Percentiles rank a stretch among this genome's conserved stretches.
Conservation (phyloP, 2,797 vertebrate species). For the Urosaurus nigricauda region DNA sequence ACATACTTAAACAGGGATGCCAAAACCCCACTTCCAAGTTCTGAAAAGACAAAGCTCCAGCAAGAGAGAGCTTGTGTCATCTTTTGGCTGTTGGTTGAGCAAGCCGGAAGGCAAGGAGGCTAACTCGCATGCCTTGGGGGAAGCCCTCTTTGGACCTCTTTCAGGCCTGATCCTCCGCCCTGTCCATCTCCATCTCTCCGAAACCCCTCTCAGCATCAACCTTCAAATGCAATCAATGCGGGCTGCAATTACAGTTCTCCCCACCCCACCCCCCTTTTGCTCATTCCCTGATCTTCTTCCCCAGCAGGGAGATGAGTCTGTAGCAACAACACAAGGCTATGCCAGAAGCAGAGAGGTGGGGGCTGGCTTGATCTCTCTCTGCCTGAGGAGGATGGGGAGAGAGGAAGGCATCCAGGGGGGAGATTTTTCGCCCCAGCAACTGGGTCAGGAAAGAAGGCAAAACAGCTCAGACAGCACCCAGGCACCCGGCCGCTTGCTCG, state of each 20-base stretch:
- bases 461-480: not conserved
- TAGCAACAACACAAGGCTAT: not conserved
- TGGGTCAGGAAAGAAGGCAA: slow-evolving; percentile 20
- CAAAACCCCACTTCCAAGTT: not conserved
- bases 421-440: not conserved
- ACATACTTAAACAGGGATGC: no score
- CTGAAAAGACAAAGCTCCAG: not conserved
- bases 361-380: not conserved
- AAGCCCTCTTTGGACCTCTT: not conserved
- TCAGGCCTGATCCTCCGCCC: not conserved
- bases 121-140: not conserved
- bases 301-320: slow-evolving; percentile 13
- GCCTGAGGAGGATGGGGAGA: not conserved
- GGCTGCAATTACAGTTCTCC: not conserved
- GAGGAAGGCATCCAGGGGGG: accelerated
- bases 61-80: not conserved
- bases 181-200: not conserved
- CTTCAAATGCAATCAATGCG: accelerated
- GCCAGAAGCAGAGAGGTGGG: slow-evolving; percentile 6
- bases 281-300: not conserved
- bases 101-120: not conserved
- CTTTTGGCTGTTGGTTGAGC: not conserved
- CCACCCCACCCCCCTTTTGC: not conserved
- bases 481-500: no score
- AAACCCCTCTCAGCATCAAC: not conserved